A percentile compares a stretch with the other conserved stretches of the same genome.
phyloP scores from a whole-genome alignment of 2,888 invertebrate genomes.

The Junonia oenone region DNA sequence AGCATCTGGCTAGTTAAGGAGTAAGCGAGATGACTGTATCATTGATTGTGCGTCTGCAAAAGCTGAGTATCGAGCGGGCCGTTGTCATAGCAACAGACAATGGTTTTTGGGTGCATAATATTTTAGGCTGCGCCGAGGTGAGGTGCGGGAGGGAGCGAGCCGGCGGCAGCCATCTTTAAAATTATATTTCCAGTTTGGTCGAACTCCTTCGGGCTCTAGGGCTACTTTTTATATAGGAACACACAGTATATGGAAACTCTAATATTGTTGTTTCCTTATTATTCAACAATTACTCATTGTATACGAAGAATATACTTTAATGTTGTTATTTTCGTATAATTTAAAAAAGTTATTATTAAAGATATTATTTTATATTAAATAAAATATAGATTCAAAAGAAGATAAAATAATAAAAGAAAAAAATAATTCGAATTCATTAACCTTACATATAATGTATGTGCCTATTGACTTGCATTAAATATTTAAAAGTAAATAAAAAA shows the following conservation, averaged over 20 bases:
- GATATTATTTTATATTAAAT: not conserved
- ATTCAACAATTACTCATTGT: not conserved
- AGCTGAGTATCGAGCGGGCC: constrained; percentile 67
- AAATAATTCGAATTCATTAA: not conserved
- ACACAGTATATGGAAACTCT: constrained; percentile 36
- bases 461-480: not conserved
- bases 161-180: constrained; percentile 76
- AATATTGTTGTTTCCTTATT: not conserved
- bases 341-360: not conserved
- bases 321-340: not conserved
- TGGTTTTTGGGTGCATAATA: constrained; percentile 80
- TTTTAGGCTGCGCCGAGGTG: constrained; percentile 73
- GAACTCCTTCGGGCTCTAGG: constrained; percentile 62
- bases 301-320: not conserved
- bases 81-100: constrained; percentile 79
- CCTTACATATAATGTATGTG: too few species aligned
- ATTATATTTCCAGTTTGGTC: constrained; percentile 75
- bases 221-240: constrained; percentile 50
- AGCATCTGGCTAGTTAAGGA: constrained; percentile 58
- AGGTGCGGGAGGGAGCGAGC: constrained; percentile 51
- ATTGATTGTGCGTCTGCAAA: constrained; percentile 59
- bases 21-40: constrained; percentile 69
- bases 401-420: not conserved
- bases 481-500: not conserved
- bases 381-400: not conserved